A percentile compares a stretch with the other conserved stretches of the same genome.
These are phyloP conservation scores for Crambe crambe DNA, from an alignment of 37 sponge, comb jelly and placozoan species.

Conservation along the genomic window DNA sequence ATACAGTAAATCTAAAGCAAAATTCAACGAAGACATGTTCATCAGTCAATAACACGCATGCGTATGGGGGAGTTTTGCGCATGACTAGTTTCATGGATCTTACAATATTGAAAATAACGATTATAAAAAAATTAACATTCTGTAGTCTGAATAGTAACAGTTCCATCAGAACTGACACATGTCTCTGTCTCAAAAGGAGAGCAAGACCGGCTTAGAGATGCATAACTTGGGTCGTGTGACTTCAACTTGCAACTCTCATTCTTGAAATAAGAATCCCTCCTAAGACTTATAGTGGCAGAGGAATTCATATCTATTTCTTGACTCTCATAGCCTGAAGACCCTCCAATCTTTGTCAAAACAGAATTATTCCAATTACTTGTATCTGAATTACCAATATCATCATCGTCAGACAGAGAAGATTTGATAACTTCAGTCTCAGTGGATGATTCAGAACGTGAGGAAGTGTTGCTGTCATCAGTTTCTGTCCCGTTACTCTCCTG, in stretches of 20 bases:
- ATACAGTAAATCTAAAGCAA: neutral
- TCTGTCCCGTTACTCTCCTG: neutral
- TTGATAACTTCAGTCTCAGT: neutral
- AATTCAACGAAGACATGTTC: neutral
- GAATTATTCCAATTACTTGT: neutral
- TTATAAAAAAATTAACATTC: neutral
- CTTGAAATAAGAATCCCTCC: too few relatives aligned
- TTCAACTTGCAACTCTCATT: too few relatives aligned
- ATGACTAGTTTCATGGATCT: too few relatives aligned
- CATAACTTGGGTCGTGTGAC: too few relatives aligned
- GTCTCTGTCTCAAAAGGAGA: slow-evolving; percentile 15
- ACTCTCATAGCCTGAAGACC: slow-evolving; percentile 5
- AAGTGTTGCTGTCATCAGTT: slow-evolving; percentile 25
- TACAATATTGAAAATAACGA: neutral
- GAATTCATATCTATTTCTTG: neutral
- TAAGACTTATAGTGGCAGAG: neutral
- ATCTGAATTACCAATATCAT: neutral
- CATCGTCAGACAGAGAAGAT: slow-evolving; percentile 12
- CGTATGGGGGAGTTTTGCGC: too few relatives aligned
- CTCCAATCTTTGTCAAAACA: neutral
- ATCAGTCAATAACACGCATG: neutral
- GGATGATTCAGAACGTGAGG: slow-evolving; percentile 5
- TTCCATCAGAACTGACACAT: neutral
- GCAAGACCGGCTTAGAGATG: neutral
- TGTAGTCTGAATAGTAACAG: neutral